Conservation (phyloP, 2,797 vertebrate species). For the Huso huso region DNA sequence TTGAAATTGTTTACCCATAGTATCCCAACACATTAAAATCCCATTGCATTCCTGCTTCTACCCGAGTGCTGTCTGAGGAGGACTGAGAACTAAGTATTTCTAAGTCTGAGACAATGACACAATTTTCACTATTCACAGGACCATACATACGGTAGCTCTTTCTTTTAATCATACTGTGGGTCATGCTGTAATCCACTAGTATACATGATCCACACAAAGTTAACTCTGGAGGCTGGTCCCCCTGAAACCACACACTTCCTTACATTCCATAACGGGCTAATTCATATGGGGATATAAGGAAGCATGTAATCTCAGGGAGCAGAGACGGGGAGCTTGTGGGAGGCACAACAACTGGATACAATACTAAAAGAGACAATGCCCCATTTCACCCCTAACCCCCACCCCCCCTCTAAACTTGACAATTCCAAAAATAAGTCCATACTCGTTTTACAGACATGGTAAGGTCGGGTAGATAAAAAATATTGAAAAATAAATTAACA, state of each 20-base stretch:
- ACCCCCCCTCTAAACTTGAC: too few species aligned
- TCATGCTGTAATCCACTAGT: neutral
- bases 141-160: too few species aligned
- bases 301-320: constrained; percentile 82
- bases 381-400: constrained; percentile 40
- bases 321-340: constrained; percentile 17
- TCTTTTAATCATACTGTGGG: too few species aligned
- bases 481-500: neutral
- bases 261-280: constrained; percentile 97
- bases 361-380: constrained; percentile 42
- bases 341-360: constrained; percentile 54
- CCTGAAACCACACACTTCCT: constrained; percentile 99
- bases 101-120: too few species aligned
- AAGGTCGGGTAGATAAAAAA: neutral
- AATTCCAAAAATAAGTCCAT: too few species aligned
- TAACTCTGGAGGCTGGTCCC: constrained; percentile 40
- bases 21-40: too few species aligned
- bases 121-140: too few species aligned
- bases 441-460: too few species aligned
- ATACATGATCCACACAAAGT: neutral
- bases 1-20: too few species aligned
- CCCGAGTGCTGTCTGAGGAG: too few species aligned
- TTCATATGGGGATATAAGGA: constrained; percentile 99
- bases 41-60: too few species aligned
- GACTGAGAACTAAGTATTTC: too few species aligned